These are phyloP conservation scores for Anguilla anguilla DNA, from an alignment of 2,797 vertebrate species.

Conservation along the genomic window DNA sequence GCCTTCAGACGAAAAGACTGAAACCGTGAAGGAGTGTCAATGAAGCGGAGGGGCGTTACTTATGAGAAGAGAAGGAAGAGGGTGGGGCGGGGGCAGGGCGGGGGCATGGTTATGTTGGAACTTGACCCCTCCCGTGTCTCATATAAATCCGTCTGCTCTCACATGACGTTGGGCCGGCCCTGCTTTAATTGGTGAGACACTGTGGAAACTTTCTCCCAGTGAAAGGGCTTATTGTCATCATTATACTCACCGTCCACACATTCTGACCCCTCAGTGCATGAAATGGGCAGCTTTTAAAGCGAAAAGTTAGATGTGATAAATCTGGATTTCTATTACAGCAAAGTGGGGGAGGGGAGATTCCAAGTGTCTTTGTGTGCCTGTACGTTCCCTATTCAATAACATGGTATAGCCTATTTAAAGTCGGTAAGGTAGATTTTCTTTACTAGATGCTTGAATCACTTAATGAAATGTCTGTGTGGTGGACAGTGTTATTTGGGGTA, in stretches of 20 bases:
- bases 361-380: background rate
- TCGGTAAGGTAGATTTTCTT: background rate
- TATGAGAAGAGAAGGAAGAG: background rate
- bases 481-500: background rate
- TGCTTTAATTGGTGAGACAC: constrained; percentile 10
- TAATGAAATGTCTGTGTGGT: background rate
- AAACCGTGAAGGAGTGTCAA: background rate
- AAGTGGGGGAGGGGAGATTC: background rate
- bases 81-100: background rate
- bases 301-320: constrained; percentile 40
- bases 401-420: background rate
- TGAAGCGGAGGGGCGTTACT: background rate
- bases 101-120: background rate
- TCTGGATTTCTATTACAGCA: constrained; percentile 19
- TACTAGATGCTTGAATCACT: background rate
- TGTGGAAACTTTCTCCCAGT: constrained; percentile 2
- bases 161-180: background rate
- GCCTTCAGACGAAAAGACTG: background rate
- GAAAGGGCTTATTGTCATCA: constrained; percentile 9
- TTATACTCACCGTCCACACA: background rate
- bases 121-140: background rate
- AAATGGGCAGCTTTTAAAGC: constrained; percentile 51
- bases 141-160: background rate
- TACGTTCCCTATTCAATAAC: too few species aligned
- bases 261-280: constrained; percentile 51